A percentile compares a stretch with the other conserved stretches of the same genome.
These are phyloP conservation scores for Platycheirus rosarum DNA, from an alignment of 2,888 invertebrate species.

Conservation along the genomic window DNA sequence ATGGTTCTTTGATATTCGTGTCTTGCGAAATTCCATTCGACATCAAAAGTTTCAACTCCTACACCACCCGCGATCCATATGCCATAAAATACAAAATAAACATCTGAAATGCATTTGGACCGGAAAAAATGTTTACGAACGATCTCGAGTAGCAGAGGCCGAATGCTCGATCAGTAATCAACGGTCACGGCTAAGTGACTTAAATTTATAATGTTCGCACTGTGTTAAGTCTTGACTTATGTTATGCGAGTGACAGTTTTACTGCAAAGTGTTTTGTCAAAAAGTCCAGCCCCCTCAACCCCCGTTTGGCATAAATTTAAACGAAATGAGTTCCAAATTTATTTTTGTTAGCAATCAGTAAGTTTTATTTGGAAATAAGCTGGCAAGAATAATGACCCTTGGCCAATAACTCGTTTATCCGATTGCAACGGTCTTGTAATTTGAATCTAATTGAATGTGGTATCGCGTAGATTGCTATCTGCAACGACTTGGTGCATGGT, in stretches of 20 bases:
- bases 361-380: slow-evolving; percentile 27
- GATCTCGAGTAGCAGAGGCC: slow-evolving; percentile 35
- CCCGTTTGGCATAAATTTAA: slow-evolving; percentile 4
- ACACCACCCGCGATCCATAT: slow-evolving; percentile 32
- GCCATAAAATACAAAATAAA: slow-evolving; percentile 43
- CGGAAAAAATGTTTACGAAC: slow-evolving; percentile 64
- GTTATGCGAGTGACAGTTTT: slow-evolving; percentile 41
- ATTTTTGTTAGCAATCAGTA: slow-evolving; percentile 17
- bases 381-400: slow-evolving; percentile 38
- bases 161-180: slow-evolving; percentile 56
- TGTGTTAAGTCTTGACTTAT: slow-evolving; percentile 60
- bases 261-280: slow-evolving; percentile 60
- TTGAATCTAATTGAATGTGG: slow-evolving; percentile 35
- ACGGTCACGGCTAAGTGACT: slow-evolving; percentile 68
- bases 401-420: slow-evolving; percentile 38
- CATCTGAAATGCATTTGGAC: slow-evolving; percentile 68
- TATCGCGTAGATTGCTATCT: slow-evolving; percentile 22
- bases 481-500: neutral
- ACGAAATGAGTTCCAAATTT: slow-evolving; percentile 21
- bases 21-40: slow-evolving; percentile 56
- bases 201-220: slow-evolving; percentile 64
- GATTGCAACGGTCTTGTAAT: slow-evolving; percentile 35
- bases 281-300: slow-evolving; percentile 7
- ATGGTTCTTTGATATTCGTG: slow-evolving; percentile 19
- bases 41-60: slow-evolving; percentile 45